Conservation (phyloP, 2,113 vertebrate genomes). For the Nycticryphes semicollaris region DNA sequence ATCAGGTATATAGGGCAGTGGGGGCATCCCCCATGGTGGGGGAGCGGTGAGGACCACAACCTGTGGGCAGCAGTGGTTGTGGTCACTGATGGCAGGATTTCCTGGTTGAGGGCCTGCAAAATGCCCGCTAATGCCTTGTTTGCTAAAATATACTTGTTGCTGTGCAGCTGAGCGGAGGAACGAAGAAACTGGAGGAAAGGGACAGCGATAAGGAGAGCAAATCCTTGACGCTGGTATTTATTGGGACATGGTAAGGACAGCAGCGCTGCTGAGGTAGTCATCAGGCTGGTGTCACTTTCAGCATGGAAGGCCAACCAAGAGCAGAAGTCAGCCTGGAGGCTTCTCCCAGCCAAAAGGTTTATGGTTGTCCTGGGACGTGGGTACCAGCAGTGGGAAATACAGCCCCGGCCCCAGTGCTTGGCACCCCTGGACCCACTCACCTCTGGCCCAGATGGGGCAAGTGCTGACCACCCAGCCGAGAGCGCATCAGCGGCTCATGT, state of each 20-base stretch:
- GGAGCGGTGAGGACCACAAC: not conserved
- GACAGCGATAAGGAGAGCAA: not conserved
- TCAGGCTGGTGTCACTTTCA: not conserved
- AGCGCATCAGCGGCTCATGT: accelerated
- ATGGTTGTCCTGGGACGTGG: not conserved
- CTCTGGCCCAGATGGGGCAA: not conserved
- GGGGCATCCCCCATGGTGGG: accelerated
- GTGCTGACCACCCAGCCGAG: accelerated
- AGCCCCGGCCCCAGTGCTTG: not conserved
- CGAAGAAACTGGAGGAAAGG: not conserved
- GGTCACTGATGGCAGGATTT: not conserved
- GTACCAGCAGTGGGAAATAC: not conserved
- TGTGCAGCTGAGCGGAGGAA: not conserved
- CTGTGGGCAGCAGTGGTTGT: accelerated
- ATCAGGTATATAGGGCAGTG: not conserved
- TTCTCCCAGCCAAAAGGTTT: not conserved
- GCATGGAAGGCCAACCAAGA: not conserved
- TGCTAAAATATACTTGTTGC: not conserved
- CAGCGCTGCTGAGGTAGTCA: not conserved
- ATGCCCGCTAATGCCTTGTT: accelerated
- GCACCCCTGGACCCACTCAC: not conserved
- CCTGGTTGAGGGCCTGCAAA: not conserved
- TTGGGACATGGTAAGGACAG: not conserved
- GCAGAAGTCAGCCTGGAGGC: not conserved
- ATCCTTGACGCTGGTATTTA: not conserved